Conservation (phyloP, 2,888 invertebrate genomes). For the Lapara coniferarum region DNA sequence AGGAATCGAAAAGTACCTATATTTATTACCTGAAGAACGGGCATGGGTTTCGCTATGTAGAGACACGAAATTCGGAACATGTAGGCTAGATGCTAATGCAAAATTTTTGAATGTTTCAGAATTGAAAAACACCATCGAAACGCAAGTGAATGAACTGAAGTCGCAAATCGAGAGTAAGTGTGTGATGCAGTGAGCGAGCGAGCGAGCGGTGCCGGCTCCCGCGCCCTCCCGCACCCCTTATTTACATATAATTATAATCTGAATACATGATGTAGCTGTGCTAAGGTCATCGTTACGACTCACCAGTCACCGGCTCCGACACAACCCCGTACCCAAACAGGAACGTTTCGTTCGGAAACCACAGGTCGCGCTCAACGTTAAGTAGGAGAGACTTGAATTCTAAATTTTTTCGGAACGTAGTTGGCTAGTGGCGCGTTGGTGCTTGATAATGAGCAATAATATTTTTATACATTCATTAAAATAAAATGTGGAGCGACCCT, state of each 20-base stretch:
- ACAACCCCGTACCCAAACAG: constrained; percentile 40
- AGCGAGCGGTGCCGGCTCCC: constrained; percentile 36
- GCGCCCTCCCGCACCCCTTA: constrained; percentile 37
- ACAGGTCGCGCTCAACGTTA: constrained; percentile 74
- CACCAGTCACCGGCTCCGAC: constrained; percentile 45
- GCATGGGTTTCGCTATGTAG: too few species aligned
- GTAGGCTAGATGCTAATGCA: background rate
- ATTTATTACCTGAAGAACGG: too few species aligned
- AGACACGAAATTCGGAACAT: too few species aligned
- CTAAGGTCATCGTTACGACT: constrained; percentile 71
- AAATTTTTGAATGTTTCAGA: constrained; percentile 85
- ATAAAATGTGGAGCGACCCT: constrained; percentile 45
- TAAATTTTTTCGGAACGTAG: constrained; percentile 75
- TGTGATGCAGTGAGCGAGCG: constrained; percentile 92
- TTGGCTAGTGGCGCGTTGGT: constrained; percentile 82
- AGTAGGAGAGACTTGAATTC: constrained; percentile 74
- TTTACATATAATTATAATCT: constrained; percentile 48
- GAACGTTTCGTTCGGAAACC: constrained; percentile 58
- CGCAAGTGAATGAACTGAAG: constrained; percentile 98
- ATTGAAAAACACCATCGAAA: constrained; percentile 98
- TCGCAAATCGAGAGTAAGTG: constrained; percentile 98
- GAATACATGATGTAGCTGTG: constrained; percentile 82
- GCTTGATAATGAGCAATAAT: constrained; percentile 83
- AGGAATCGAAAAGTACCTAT: background rate
- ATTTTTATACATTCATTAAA: constrained; percentile 82